These are phyloP conservation scores for Drosophila lini DNA, from an alignment of 1,140 invertebrate species.

Conservation along the genomic window DNA sequence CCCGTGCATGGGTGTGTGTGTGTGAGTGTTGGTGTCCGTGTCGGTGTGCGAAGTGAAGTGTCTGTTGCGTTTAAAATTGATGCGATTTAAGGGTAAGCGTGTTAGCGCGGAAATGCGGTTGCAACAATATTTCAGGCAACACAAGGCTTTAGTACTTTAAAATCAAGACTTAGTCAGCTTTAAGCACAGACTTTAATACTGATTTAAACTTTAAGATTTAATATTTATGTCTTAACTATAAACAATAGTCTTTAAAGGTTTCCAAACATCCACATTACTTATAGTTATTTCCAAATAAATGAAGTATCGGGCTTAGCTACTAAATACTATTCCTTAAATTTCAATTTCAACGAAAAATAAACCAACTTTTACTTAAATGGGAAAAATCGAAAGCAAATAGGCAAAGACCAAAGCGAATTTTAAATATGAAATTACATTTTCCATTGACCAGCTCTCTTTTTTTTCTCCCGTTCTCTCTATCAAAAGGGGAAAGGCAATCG, in stretches of 20 bases:
- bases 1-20: constrained; percentile 10
- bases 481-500: constrained; percentile 31
- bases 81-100: constrained; percentile 64
- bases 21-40: constrained; percentile 1
- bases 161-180: background rate
- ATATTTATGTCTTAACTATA: no score
- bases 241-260: background rate
- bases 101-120: constrained; percentile 34
- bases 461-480: background rate
- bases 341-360: constrained; percentile 4
- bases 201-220: no score
- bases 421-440: constrained; percentile 51
- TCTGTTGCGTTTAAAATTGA: constrained; percentile 72
- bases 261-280: background rate
- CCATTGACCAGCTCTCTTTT: constrained; percentile 31
- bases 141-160: constrained; percentile 36
- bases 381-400: constrained; percentile 23
- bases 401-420: constrained; percentile 19
- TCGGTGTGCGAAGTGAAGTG: constrained; percentile 44
- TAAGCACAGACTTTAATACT: background rate
- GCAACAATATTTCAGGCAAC: constrained; percentile 21
- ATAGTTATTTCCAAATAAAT: background rate
- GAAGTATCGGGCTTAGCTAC: background rate
- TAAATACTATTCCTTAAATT: background rate
- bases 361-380: background rate